phyloP scores from a whole-genome alignment of 92 coral and sea anemone species.

The Epizoanthus scotinus region DNA sequence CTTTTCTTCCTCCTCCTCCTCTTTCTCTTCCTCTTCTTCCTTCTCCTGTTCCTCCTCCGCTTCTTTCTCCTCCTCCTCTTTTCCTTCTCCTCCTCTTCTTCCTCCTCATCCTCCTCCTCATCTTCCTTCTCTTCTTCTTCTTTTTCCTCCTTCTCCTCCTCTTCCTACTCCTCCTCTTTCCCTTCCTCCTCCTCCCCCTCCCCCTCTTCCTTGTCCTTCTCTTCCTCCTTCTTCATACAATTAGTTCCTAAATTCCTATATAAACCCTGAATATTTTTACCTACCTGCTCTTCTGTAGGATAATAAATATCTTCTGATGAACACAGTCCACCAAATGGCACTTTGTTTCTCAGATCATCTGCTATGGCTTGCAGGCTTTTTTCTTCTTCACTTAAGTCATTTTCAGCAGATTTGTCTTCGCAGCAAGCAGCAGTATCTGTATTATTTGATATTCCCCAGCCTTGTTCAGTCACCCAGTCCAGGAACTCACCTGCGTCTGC shows the following conservation, averaged over 20 bases:
- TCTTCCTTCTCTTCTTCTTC: too few relatives aligned
- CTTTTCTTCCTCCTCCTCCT: too few relatives aligned
- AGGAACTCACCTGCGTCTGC: conserved; percentile 60
- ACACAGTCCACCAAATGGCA: conserved; percentile 59
- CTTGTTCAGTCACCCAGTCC: conserved; percentile 67
- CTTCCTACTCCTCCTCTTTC: too few relatives aligned
- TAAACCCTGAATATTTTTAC: neutral
- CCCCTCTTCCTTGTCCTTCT: too few relatives aligned
- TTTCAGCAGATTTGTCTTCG: neutral
- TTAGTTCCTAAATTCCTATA: neutral
- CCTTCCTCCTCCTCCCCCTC: too few relatives aligned
- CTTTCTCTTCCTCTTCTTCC: too few relatives aligned
- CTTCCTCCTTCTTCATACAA: neutral
- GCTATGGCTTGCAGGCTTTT: conserved; percentile 55
- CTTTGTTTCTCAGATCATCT: conserved; percentile 56
- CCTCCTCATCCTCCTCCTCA: too few relatives aligned
- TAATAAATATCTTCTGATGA: conserved; percentile 55
- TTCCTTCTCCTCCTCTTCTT: too few relatives aligned
- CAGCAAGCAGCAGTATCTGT: conserved; percentile 9
- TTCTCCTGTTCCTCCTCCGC: too few relatives aligned
- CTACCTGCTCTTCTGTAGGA: conserved; percentile 46
- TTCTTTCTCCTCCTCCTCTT: too few relatives aligned
- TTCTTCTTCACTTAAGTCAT: conserved; percentile 40
- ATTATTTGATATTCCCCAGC: conserved; percentile 27
- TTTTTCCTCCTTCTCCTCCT: too few relatives aligned